Base-by-base conservation (phyloP, 2,888 invertebrate species). In the Epinotia demarniana region DNA sequence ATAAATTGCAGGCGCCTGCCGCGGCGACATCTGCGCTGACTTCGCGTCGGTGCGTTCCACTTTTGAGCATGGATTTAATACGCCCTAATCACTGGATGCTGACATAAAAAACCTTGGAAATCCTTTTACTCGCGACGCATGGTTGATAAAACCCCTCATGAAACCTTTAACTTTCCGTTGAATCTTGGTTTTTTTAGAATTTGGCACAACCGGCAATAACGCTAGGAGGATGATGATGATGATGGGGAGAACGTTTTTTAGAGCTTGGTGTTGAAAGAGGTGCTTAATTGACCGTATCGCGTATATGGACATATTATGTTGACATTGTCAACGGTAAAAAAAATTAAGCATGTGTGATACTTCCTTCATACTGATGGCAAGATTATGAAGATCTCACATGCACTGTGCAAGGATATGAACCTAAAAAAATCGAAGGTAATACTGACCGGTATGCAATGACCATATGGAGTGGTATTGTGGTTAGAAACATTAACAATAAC, bases 1-100 rank as follows among this genome's bases (percentile, higher is more conserved):
- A 92, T 92, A 93, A 92, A 92, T 93, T 91, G 90, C 89, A 87
- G 87, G 85, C 88, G 86, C 85, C 89, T 86, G 83, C 87, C 86
- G 79, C 84, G 80, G 87, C 84, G 89, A 87, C 90, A 90, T 89
- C 89, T 90, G 90, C 82, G 85, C 83, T 85, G 83, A 84, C 85
- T 84, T 82, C 79, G 67, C 72, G 72, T 79, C 78, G 76, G 71
- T 80, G 75, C 76, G 67, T 75, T 77, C 75, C 69, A 75, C 75
- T 77, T 80, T 78, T 71, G 74, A 76, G 73, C 79, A 33, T 60
- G 71, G 71, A 66, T 66, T 69, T 60, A 57, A 39, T 67, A 63
- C 64, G 60, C 62, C 64, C 19, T 64, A 70, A 70, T 64, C 75
- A 58, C 12, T 23, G 46, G 46, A 39, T 58, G 19, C 67, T 57